Evolutionary conservation across 2,888 invertebrate species (phyloP), one percentile per base, ranked within the genome.

Genomic region (Phaedon cochleariae): DNA sequence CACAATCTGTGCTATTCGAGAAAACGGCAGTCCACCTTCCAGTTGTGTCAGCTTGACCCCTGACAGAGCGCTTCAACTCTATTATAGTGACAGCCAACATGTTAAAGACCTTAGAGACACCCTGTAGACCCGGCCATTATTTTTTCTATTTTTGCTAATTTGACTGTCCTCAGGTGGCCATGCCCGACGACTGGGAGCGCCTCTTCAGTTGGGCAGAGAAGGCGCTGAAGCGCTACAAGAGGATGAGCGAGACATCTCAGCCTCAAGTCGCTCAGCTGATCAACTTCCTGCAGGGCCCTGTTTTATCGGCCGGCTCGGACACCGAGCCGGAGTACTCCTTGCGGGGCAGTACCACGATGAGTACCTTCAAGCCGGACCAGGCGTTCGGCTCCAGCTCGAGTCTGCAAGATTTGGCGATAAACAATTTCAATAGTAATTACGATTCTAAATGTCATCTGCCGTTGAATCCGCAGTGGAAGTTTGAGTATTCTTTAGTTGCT

Each of bases 111-210:
- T n/a, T n/a, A n/a, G n/a, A n/a, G n/a, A n/a, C n/a, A n/a, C n/a
- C n/a, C n/a, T n/a, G n/a, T n/a, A n/a, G n/a, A n/a, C n/a, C n/a
- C n/a, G n/a, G n/a, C n/a, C n/a, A n/a, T n/a, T n/a, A n/a, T n/a
- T n/a, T n/a, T n/a, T n/a, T n/a, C n/a, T n/a, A n/a, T n/a, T n/a
- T n/a, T n/a, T n/a, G n/a, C n/a, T n/a, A n/a, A n/a, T n/a, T n/a
- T n/a, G n/a, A n/a, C n/a, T n/a, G n/a, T n/a, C n/a, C n/a, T n/a
- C n/a, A n/a, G n/a, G 26, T 26, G 73, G 88, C 89, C 2, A 87
- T 90, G 15, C 93, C 93, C 6, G 91, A 92, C 53, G 94, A 95
- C 77, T 95, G 94, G 95, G 90, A 91, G 74, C 88, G 92, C 65
- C 86, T 95, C 29, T 89, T 92, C 64, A 90, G 90, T 70, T 94